These are phyloP conservation scores for Drosophila rhopaloa DNA, from an alignment of 1,140 invertebrate genomes.

Conservation along the genomic window DNA sequence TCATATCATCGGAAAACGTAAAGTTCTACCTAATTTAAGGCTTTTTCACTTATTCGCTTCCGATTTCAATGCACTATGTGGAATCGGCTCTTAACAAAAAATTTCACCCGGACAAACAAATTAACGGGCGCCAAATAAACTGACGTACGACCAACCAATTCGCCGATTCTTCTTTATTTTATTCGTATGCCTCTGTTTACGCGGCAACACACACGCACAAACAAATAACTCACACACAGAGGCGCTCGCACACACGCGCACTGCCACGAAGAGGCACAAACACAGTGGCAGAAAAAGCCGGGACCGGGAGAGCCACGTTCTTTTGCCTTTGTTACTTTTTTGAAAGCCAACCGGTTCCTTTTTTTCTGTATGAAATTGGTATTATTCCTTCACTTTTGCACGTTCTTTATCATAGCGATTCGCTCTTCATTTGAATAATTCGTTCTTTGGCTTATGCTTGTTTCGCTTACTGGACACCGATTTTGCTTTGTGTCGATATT, in stretches of 20 bases:
- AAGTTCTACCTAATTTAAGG: neutral
- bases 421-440: constrained; percentile 40
- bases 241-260: constrained; percentile 29
- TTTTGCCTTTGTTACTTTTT: constrained; percentile 45
- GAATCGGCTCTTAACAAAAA: constrained; percentile 23
- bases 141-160: constrained; percentile 38
- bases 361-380: constrained; percentile 11
- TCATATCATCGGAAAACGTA: constrained; percentile 44
- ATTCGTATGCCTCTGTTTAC: constrained; percentile 46
- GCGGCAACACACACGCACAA: constrained; percentile 47
- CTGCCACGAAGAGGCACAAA: constrained; percentile 26
- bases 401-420: constrained; percentile 22
- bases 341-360: constrained; percentile 60
- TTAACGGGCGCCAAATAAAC: constrained; percentile 74
- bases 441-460: constrained; percentile 12
- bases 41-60: neutral
- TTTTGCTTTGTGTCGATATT: constrained; percentile 64
- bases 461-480: constrained; percentile 21
- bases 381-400: constrained; percentile 26
- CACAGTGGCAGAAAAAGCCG: constrained; percentile 61
- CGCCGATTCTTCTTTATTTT: constrained; percentile 39
- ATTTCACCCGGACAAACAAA: constrained; percentile 65
- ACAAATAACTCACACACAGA: constrained; percentile 37
- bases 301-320: constrained; percentile 59
- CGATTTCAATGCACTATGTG: constrained; percentile 10